These are phyloP conservation scores for Tiaroga cobitis DNA, from an alignment of 2,797 vertebrate genomes.

Conservation along the genomic window DNA sequence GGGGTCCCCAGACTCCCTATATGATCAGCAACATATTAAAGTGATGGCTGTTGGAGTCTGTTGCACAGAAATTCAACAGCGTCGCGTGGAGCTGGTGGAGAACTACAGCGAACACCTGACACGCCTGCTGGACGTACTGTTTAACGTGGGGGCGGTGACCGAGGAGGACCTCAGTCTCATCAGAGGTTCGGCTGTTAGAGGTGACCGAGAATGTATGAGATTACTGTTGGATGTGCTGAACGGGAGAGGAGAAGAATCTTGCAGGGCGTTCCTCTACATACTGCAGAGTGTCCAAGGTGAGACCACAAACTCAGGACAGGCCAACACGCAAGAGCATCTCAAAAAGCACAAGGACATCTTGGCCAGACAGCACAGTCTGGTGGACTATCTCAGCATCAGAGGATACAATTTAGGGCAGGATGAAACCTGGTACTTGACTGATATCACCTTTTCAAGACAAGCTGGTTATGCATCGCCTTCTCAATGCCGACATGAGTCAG, in stretches of 20 bases:
- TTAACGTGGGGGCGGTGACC: slow-evolving; percentile 55
- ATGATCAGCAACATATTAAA: not conserved
- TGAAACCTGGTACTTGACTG: slow-evolving; percentile 46
- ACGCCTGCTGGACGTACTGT: slow-evolving; percentile 56
- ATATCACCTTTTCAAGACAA: slow-evolving; percentile 60
- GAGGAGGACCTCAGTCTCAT: slow-evolving; percentile 64
- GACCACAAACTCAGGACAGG: not conserved
- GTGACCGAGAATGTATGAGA: slow-evolving; percentile 61
- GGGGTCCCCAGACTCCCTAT: not conserved
- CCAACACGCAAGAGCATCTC: slow-evolving; percentile 38
- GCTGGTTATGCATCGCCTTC: slow-evolving; percentile 35
- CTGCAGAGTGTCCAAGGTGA: slow-evolving; percentile 36
- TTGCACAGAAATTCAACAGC: slow-evolving; percentile 50
- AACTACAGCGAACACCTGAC: slow-evolving; percentile 56
- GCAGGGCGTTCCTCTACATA: slow-evolving; percentile 55
- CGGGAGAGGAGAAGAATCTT: slow-evolving; percentile 64
- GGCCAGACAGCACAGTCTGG: slow-evolving; percentile 53
- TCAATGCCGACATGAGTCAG: slow-evolving; percentile 61
- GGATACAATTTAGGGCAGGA: not conserved
- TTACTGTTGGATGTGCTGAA: slow-evolving; percentile 63
- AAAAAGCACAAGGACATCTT: slow-evolving; percentile 62
- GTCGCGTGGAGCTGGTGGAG: slow-evolving; percentile 63
- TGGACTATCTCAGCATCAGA: slow-evolving; percentile 53
- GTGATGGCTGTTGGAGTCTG: slow-evolving; percentile 60
- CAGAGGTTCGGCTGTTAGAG: slow-evolving; percentile 41